These are phyloP conservation scores for Venustoraphidia nigricollis DNA, from an alignment of 2,888 invertebrate species.

Conservation along the genomic window DNA sequence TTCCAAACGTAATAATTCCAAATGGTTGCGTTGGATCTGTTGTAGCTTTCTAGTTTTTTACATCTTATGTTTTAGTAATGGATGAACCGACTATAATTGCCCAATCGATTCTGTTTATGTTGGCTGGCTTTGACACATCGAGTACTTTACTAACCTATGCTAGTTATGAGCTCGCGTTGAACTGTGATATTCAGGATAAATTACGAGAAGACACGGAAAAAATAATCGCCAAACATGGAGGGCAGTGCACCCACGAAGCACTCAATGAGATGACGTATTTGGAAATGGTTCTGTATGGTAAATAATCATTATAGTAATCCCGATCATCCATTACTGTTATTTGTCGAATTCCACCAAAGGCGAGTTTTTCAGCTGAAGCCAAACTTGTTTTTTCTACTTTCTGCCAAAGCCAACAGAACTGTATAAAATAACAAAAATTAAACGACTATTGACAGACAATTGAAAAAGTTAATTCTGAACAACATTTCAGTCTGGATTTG, in stretches of 20 bases:
- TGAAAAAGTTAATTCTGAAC: not conserved
- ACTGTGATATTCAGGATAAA: conserved; percentile 27
- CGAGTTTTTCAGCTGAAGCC: not conserved
- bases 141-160: conserved; percentile 39
- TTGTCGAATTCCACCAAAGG: not conserved
- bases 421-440: not conserved
- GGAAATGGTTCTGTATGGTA: conserved; percentile 19
- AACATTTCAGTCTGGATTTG: no score
- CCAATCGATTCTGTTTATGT: conserved; percentile 39
- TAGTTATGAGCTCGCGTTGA: conserved; percentile 32
- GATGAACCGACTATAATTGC: conserved; percentile 38
- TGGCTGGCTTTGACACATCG: conserved; percentile 45
- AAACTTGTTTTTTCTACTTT: not conserved
- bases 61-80: conserved; percentile 21
- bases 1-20: no score
- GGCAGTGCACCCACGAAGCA: conserved; percentile 25
- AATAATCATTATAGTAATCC: conserved; percentile 1
- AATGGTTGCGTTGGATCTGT: no score
- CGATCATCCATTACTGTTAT: not conserved
- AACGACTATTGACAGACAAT: no score
- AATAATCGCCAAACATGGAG: conserved; percentile 19
- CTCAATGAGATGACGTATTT: conserved; percentile 30
- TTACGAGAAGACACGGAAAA: conserved; percentile 25
- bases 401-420: not conserved
- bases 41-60: no score